Evolutionary conservation across 2,797 vertebrate species (phyloP), one percentile per base, ranked within the genome.

Genomic region (Arrhamphus sclerolepis): DNA sequence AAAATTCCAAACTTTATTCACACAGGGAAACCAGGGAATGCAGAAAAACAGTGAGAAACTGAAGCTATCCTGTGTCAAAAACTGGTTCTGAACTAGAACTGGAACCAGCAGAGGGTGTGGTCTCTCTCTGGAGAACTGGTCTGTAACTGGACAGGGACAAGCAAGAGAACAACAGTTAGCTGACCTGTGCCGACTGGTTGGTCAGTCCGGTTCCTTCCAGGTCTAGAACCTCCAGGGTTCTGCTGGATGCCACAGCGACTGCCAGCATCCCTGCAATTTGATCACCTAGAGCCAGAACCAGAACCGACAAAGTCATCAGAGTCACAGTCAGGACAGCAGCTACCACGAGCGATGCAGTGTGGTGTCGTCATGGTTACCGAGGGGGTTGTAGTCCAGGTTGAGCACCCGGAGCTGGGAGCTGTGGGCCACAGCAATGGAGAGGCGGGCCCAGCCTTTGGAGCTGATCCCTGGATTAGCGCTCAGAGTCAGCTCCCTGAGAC

Each of bases 381-480:
- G 89, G 0, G 94, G 95, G 76, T 98, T 98, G 92, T 98, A 98
- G 91, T 98, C 97, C 86, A 98, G 89, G 85, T 98, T 98, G 70
- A 98, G 92, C 28, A 98, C 96, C 0, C 96, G 91, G 40, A 98
- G 93, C 87, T 97, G 96, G 0, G 97, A 98, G 86, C 97, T 98
- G 89, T 98, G 97, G 67, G 96, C 96, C 66, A 97, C 95, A 0
- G 96, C 96, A 26, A 98, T 94, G 72, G 95, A 93, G 28, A 98
- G 87, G 7, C 94, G 94, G 21, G 96, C 94, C 96, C 97, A 98
- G 78, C 94, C 95, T 72, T 94, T 95, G 60, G 92, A 92, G 51
- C 94, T 96, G 89, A 98, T 93, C 13, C 94, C 94, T 31, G 96
- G 95, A 75, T 98, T 98, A 46, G 97, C 96, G 1, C 96, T 97